Evolutionary conservation across 2,888 invertebrate genomes (phyloP).

Genomic region (Cephalotes varians): DNA sequence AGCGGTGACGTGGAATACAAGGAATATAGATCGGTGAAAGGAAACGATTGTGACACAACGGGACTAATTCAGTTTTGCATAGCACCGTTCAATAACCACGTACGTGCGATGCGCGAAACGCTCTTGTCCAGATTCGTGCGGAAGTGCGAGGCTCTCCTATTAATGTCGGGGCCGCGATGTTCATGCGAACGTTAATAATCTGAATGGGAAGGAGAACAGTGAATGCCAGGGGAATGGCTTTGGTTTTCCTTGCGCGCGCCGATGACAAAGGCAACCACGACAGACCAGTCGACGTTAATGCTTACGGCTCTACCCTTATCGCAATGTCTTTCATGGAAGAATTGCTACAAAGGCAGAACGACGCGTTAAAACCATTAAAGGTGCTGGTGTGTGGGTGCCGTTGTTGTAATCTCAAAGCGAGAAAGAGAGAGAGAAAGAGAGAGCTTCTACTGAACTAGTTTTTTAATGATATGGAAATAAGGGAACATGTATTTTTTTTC

Average conservation of each 20-base stretch:
- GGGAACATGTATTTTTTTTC: not conserved
- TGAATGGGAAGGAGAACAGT: constrained; percentile 63
- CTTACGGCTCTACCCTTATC: constrained; percentile 58
- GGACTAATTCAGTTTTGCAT: not conserved
- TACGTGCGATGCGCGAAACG: not conserved
- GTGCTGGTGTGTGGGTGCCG: not conserved
- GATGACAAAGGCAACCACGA: constrained; percentile 66
- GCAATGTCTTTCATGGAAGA: constrained; percentile 47
- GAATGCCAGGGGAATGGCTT: constrained; percentile 52
- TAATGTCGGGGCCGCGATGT: constrained; percentile 25
- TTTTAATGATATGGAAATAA: not conserved
- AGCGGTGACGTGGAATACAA: not conserved
- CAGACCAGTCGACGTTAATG: constrained; percentile 48
- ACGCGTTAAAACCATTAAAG: constrained; percentile 26
- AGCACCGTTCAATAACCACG: not conserved
- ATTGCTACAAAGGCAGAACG: constrained; percentile 19
- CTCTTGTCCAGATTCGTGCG: not conserved
- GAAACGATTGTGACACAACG: not conserved
- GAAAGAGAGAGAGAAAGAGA: not conserved
- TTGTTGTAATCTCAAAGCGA: not conserved
- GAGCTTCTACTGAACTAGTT: constrained; percentile 7
- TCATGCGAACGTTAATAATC: constrained; percentile 69
- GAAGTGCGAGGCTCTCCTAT: constrained; percentile 33
- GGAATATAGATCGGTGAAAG: not conserved
- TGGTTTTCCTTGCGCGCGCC: constrained; percentile 46